Evolutionary conservation across 2,888 invertebrate species (phyloP).

Genomic region (Galerucella calmariensis): DNA sequence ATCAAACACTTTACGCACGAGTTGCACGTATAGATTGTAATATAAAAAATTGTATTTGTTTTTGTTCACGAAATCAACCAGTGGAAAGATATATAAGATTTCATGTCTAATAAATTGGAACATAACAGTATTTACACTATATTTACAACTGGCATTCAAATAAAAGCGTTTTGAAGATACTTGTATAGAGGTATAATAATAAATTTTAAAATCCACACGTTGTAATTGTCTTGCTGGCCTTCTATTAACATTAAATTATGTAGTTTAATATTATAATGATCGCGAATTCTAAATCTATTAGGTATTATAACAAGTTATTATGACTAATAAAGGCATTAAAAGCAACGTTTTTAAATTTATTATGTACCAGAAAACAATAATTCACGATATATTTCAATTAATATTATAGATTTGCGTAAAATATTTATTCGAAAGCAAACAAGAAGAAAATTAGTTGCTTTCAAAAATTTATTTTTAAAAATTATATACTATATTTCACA

Average conservation of each 20-base stretch:
- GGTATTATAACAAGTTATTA: background rate
- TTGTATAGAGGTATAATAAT: background rate
- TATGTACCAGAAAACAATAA: too few relatives aligned
- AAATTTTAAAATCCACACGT: background rate
- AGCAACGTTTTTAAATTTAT: background rate
- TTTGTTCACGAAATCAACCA: background rate
- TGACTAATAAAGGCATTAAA: conserved; percentile 6
- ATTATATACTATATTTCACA: too few relatives aligned
- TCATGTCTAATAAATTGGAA: conserved; percentile 5
- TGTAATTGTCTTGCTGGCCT: conserved; percentile 1
- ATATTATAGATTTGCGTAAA: too few relatives aligned
- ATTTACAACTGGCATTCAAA: background rate
- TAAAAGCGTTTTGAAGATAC: conserved; percentile 1
- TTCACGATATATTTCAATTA: too few relatives aligned
- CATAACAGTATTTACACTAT: conserved; percentile 5
- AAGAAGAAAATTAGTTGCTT: too few relatives aligned
- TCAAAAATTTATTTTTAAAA: too few relatives aligned
- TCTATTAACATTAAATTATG: background rate
- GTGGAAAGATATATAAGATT: conserved; percentile 2
- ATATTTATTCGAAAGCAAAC: too few relatives aligned
- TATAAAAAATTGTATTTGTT: background rate
- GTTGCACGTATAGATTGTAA: background rate
- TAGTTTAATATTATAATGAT: background rate
- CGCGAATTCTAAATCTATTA: background rate
- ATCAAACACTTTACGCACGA: background rate